Evolutionary conservation across 2,797 vertebrate genomes (phyloP), one percentile per base, ranked within the genome.

Genomic region (Sternarchorhynchus goeldii): DNA sequence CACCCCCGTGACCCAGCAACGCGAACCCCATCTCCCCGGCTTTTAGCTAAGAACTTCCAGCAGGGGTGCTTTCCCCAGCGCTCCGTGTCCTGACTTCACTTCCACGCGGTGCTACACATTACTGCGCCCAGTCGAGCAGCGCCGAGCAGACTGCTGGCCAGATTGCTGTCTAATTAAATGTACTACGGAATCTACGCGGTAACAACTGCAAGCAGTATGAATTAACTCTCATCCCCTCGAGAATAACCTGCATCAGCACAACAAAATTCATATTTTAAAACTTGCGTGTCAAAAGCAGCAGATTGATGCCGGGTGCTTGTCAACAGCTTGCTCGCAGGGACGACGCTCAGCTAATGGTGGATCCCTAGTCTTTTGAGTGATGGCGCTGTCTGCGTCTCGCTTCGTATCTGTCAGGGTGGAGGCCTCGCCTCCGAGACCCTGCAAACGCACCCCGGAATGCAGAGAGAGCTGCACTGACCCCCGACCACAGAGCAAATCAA

Each of bases 211-310:
- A 80, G 84, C 85, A n/a, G 82, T 78, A 88, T 80, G 82, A 87
- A 89, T 85, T 83, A 86, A 78, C 84, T 86, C 85, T 83, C 87
- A 80, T 90, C 84, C 84, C 85, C 88, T 87, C 77, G 80, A 88
- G 80, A 91, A 86, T 87, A 85, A 91, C 90, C 86, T 89, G 88
- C 85, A 90, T 91, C 86, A 82, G 90, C 89, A 76, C 84, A 79
- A 87, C 86, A 87, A 89, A 90, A 92, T 92, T 85, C 87, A 93
- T 91, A 91, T 90, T 91, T 92, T 87, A 86, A 91, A 90, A 89
- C 87, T 91, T 91, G 86, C 82, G 85, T 88, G 91, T 92, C 89
- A 91, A 85, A 86, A 85, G 83, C 77, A 80, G 84, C 81, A 83
- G 88, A 86, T 86, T 83, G 87, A 75, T 82, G 79, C 77, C n/a